Conservation (phyloP, 2,888 invertebrate species). For the Melolontha melolontha region DNA sequence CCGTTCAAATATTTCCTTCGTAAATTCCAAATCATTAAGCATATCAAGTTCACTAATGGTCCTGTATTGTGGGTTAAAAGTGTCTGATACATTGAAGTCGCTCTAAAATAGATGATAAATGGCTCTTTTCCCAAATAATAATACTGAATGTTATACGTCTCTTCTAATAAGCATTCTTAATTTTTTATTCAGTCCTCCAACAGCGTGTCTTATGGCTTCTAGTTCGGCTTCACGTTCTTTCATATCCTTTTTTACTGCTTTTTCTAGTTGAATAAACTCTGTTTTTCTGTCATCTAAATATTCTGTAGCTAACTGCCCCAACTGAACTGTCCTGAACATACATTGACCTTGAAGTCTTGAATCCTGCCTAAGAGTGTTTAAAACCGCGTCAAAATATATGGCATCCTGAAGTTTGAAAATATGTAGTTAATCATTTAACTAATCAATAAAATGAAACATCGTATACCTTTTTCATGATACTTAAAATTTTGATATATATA, state of each 20-base stretch:
- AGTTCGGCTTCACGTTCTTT: conserved; percentile 71
- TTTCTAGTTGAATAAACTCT: conserved; percentile 71
- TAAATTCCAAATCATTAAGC: conserved; percentile 59
- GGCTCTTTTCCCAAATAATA: background rate
- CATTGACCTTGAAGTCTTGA: conserved; percentile 72
- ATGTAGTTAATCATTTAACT: conserved; percentile 1
- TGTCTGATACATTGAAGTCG: conserved; percentile 33
- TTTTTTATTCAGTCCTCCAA: conserved; percentile 63
- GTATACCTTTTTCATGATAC: conserved; percentile 72
- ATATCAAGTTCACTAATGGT: conserved; percentile 57
- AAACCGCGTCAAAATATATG: conserved; percentile 73
- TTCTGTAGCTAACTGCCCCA: conserved; percentile 77
- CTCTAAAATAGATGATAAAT: conserved; percentile 24
- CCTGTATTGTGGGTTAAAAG: conserved; percentile 33
- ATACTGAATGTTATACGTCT: conserved; percentile 59
- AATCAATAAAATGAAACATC: background rate
- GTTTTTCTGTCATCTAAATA: conserved; percentile 74
- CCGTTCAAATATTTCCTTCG: conserved; percentile 63
- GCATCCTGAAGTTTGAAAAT: conserved; percentile 69
- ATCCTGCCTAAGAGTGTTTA: conserved; percentile 71
- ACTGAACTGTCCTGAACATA: conserved; percentile 73
- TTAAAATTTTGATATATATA: conserved; percentile 73
- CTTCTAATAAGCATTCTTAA: conserved; percentile 65
- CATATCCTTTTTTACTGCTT: conserved; percentile 73
- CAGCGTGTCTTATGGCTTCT: conserved; percentile 65